Base-by-base conservation (phyloP, 2,113 vertebrate genomes). In the Esox niger region DNA sequence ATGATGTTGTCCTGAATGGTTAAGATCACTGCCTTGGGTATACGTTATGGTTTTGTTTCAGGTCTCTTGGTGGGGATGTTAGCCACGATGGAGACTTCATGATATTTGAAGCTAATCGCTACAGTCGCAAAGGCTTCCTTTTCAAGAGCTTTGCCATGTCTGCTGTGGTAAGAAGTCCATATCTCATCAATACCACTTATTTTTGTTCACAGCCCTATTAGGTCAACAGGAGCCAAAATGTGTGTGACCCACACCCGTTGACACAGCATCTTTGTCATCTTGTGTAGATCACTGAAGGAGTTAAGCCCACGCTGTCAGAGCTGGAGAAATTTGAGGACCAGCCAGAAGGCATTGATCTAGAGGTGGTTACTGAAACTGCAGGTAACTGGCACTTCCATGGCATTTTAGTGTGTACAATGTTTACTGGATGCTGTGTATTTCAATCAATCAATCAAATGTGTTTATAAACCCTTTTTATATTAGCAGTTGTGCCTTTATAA, bases 81-180 rank as follows among this genome's bases (percentile, higher is more conserved):
- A 96, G 95, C 13, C 95, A 96, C 0, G 96, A 98, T 0, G 96
- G 96, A 7, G 96, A 98, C 70, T 98, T 98, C 76, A 94, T 98
- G 85, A 98, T 98, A 84, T 98, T 98, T 1, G 96, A 98, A 82
- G 96, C 91, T 25, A 98, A 98, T 75, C 95, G 96, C 0, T 98
- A 98, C 85, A 98, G 96, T 69, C 91, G 96, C 1, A 98, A 98
- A 74, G 96, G 96, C 0, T 98, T 98, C 80, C 89, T 98, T n/a
- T 98, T 98, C 77, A 98, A 98, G 90, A 98, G 95, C 84, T 98
- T 98, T 1, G 95, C 96, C 62, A 98, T 98, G 95, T 96, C 95
- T 0, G 96, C 96, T 0, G 96, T 98, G 93, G 96, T 98, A 80
- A 94, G 94, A 8, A 7, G 4, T 30, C 55, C n/a, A 21, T 21